Evolutionary conservation across 2,797 vertebrate genomes (phyloP), one percentile per base, ranked within the genome.

Genomic region (Chelidonichthys spinosus): DNA sequence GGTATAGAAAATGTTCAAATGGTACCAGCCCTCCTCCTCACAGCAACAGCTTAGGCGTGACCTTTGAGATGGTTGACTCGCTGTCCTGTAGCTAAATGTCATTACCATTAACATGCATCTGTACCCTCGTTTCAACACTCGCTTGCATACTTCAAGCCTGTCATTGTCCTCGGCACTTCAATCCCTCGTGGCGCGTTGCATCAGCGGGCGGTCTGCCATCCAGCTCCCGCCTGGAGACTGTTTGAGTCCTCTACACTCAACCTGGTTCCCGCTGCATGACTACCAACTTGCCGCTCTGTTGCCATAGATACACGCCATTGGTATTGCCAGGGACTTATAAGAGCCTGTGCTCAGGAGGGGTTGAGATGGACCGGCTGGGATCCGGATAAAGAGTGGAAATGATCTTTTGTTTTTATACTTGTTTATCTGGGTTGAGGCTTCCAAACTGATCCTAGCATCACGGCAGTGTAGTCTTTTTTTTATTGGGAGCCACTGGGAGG

Each of bases 251-350:
- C 8, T 55, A 79, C 89, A 69, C 81, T 87, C 88, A 75, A 84
- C 88, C 90, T 75, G 86, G 47, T 84, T 85, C 79, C 84, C 42
- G 79, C 87, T 87, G 89, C 87, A 85, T 84, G 74, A 74, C 73
- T 49, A 80, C 78, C 74, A 86, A 72, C 79, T 76, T 64, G 72
- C 83, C 8, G 73, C 83, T 83, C 83, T 83, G 93, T 95, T 94
- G 88, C 93, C 88, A 91, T 94, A 87, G 92, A 83, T 88, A 94
- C 89, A 40, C 18, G n/a, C 2, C 35, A 15, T 75, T 75, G 85
- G 86, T 87, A 87, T 82, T 49, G 81, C 80, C 70, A 70, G 79
- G 69, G 80, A 76, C 78, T 78, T 69, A 49, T 54, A 69, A 78
- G 72, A 75, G 82, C 32, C 78, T 67, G 83, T 47, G 63, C 75